Evolutionary conservation across 1,140 invertebrate genomes (phyloP).

Genomic region (Caerostris darwini): DNA sequence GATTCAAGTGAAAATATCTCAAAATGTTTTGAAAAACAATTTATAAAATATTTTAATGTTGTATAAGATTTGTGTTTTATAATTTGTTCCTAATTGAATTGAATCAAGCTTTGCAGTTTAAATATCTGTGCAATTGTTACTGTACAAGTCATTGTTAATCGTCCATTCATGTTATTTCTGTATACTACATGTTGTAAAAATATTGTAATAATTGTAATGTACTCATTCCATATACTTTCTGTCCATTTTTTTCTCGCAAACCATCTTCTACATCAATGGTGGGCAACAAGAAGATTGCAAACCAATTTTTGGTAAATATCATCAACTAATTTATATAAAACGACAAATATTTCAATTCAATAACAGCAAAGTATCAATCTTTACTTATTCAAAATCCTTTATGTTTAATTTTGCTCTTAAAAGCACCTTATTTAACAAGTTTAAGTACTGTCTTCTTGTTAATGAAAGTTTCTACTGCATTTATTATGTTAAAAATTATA

Average conservation of each 20-base stretch:
- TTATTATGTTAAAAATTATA: too few relatives aligned
- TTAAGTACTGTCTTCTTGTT: too few relatives aligned
- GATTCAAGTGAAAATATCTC: neutral
- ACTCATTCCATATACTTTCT: neutral
- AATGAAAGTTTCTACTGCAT: too few relatives aligned
- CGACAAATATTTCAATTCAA: too few relatives aligned
- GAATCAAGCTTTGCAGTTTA: neutral
- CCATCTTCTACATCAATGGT: too few relatives aligned
- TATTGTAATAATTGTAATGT: neutral
- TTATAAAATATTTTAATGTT: neutral
- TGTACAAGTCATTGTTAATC: neutral
- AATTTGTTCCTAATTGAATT: neutral
- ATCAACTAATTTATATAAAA: too few relatives aligned
- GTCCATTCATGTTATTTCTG: neutral
- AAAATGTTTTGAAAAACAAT: neutral
- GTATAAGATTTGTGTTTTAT: neutral
- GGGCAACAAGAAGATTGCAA: too few relatives aligned
- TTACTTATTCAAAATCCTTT: too few relatives aligned
- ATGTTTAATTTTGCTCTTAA: too few relatives aligned
- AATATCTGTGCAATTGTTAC: neutral
- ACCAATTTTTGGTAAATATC: too few relatives aligned
- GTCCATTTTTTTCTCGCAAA: neutral
- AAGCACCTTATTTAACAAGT: too few relatives aligned
- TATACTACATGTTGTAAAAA: conserved; percentile 3
- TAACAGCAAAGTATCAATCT: too few relatives aligned